phyloP scores from a whole-genome alignment of 2,888 invertebrate genomes.

The Cotesia congregata region DNA sequence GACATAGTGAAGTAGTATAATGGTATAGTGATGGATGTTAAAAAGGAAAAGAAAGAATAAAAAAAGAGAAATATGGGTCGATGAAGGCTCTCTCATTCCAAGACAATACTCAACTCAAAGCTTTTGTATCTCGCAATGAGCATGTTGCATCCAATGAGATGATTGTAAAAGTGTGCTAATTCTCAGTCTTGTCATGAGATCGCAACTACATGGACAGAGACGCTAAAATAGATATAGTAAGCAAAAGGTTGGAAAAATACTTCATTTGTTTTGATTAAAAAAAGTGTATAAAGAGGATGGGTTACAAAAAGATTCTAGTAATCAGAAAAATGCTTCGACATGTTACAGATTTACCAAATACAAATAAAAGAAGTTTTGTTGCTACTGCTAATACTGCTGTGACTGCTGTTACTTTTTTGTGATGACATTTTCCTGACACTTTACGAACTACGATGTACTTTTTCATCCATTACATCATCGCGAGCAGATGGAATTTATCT shows the following conservation, averaged over 20 bases:
- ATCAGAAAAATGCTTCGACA: neutral
- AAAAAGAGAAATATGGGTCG: constrained; percentile 23
- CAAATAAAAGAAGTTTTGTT: neutral
- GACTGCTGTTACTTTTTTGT: neutral
- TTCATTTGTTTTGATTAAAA: neutral
- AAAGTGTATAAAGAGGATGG: neutral
- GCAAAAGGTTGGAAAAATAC: neutral
- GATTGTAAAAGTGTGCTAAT: constrained; percentile 27
- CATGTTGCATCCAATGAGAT: constrained; percentile 10
- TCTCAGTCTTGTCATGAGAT: constrained; percentile 13
- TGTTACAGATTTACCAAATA: neutral
- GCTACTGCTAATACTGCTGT: neutral
- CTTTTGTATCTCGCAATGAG: constrained; percentile 10
- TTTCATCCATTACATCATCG: constrained; percentile 18
- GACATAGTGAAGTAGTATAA: neutral
- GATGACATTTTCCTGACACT: neutral
- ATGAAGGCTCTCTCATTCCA: constrained; percentile 12
- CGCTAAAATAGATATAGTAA: neutral
- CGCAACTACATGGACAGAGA: neutral
- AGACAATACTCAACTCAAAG: constrained; percentile 19
- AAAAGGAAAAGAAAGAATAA: neutral
- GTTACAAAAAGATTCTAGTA: neutral
- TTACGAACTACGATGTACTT: neutral
- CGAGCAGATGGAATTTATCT: constrained; percentile 15
- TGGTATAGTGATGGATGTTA: neutral